Percentiles rank a stretch among this genome's conserved stretches.
These are phyloP conservation scores for Archips crataeganus DNA, from an alignment of 2,888 invertebrate species.

Conservation along the genomic window DNA sequence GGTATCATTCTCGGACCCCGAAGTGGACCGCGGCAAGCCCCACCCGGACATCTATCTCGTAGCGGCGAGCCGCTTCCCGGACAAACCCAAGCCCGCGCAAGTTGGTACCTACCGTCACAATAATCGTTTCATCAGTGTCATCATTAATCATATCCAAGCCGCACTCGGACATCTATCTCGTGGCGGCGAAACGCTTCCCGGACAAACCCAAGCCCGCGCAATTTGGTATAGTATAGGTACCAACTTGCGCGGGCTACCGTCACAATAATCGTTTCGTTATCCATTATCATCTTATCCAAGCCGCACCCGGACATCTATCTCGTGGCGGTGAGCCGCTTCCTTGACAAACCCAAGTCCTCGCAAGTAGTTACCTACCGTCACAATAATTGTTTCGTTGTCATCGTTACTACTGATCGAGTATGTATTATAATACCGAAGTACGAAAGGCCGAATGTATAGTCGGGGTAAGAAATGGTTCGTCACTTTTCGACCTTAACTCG, in stretches of 20 bases:
- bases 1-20: conserved; percentile 86
- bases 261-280: background rate
- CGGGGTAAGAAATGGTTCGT: too few relatives aligned
- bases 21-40: conserved; percentile 93
- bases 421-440: too few relatives aligned
- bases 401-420: too few relatives aligned
- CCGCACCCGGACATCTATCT: conserved; percentile 94
- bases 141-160: conserved; percentile 47
- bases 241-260: too few relatives aligned
- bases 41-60: conserved; percentile 93
- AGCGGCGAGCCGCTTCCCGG: conserved; percentile 89
- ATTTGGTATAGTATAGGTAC: too few relatives aligned
- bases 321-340: conserved; percentile 90
- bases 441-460: too few relatives aligned
- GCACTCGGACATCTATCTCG: conserved; percentile 94
- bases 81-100: conserved; percentile 86
- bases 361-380: conserved; percentile 59
- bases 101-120: conserved; percentile 53
- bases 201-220: conserved; percentile 86
- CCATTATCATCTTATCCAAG: conserved; percentile 75
- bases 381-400: background rate
- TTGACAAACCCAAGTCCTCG: conserved; percentile 86
- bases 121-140: too few relatives aligned
- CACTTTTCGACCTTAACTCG: too few relatives aligned
- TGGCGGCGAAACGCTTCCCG: conserved; percentile 89